Base-by-base conservation (phyloP, 2,888 invertebrate species). In the Steromphala cineraria region DNA sequence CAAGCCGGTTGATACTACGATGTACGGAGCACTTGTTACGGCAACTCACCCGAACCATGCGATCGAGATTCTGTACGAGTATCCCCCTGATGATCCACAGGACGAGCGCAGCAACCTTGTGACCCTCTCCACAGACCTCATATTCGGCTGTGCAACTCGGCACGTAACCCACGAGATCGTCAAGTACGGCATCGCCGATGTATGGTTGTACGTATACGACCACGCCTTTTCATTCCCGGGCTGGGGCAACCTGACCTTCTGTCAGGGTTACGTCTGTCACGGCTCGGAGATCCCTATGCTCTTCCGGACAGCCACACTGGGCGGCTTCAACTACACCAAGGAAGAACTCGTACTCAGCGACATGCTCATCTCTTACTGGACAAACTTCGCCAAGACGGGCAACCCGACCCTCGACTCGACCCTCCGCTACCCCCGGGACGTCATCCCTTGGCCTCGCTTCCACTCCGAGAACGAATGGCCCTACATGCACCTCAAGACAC, bases 341-440 rank as follows among this genome's bases (percentile, higher is more conserved):
- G 88, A 84, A 3, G 90, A 90, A 79, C 67, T 85, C 21, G 46
- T 62, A 0, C 77, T 91, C 7, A 89, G 89, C 5, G 77, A 84
- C 24, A 55, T 79, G 8, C 75, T 91, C 75, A 90, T 89, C 46
- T 55, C 80, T 0, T 90, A 89, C 79, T 92, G 90, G 90, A 85
- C 90, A n/a, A 92, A 91, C 81, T 92, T 92, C 76, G 91, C 91
- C 5, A 90, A 90, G 76, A 86, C 88, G 15, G 90, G 90, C 46
- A 83, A 90, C 75, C 90, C 90, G 0, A 87, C 87, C 67, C 75
- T 76, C 40, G 87, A 89, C 13, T 53, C 78, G 5, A 28, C 40
- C 19, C 80, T 71, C 10, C 53, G 79, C 52, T 10, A 83, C 4
- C 17, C 79, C 28, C 36, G 74, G 52, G 67, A 31, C 55, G 52